Evolutionary conservation across 2,797 vertebrate genomes (phyloP), one percentile per base, ranked within the genome.

Genomic region (Salarias fasciatus): DNA sequence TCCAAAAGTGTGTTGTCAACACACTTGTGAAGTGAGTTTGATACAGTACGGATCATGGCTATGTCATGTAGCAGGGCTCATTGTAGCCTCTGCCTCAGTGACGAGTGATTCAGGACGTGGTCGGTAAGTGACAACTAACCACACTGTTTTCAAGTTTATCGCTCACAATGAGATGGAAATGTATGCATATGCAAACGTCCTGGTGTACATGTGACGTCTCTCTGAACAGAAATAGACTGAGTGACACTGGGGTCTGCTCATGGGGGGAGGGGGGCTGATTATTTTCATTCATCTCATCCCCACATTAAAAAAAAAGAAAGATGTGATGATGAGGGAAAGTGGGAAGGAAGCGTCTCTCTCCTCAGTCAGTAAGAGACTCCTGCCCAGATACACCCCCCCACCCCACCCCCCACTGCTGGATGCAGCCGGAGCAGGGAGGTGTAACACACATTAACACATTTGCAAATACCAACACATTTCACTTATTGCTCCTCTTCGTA

Each of bases 391-490:
- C 18, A 24, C 24, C 18, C 24, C 3, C 18, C 18, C 24, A 24
- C 18, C 24, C 18, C 24, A 3, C 18, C 18, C 24, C 24, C 18
- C 18, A 24, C 18, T 24, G 18, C 18, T 24, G 18, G 18, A 24
- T 24, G 18, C 18, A 35, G 33, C 33, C 35, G 47, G 5, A 50
- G 28, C 33, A 44, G 11, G 28, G 30, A 54, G 29, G 48, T 55
- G 52, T 46, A 61, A 54, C 67, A 69, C 51, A 49, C 55, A 50
- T 75, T 7, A 70, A 40, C 63, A 51, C 73, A 40, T 67, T 59
- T 57, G 36, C 36, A 46, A 71, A 56, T 36, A 61, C 40, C 30
- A 61, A 54, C 69, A 70, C 51, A 49, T 14, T 60, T 51, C 41
- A 48, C 61, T 71, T 60, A 44, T 11, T 37, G 44, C 13, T 64